These are phyloP conservation scores for Patagioenas fasciata DNA, from an alignment of 2,113 vertebrate genomes.

Conservation along the genomic window DNA sequence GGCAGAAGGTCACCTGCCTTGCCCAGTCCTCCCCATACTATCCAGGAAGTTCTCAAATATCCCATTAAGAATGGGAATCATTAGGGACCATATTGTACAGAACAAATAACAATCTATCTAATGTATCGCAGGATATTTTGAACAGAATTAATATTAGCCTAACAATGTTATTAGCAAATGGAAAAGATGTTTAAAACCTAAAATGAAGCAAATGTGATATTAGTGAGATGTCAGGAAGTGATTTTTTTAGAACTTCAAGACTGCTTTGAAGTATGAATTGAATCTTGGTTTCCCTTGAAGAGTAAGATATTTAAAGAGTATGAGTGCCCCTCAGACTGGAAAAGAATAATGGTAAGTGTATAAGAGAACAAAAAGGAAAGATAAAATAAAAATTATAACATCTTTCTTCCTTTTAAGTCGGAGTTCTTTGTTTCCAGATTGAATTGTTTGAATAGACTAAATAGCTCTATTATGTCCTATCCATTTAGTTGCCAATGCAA, in stretches of 20 bases:
- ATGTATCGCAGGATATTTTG: neutral
- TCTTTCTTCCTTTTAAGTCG: neutral
- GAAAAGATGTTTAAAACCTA: neutral
- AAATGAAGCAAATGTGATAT: neutral
- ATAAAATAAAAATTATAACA: neutral
- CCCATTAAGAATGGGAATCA: neutral
- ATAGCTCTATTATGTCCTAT: neutral
- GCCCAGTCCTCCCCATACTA: neutral
- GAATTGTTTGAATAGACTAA: constrained; percentile 46
- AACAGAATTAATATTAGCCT: neutral
- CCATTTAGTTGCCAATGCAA: constrained; percentile 22
- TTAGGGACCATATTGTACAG: neutral
- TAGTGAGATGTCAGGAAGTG: neutral
- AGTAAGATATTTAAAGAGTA: neutral
- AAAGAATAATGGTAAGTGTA: neutral
- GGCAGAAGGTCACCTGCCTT: neutral
- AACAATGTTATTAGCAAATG: neutral
- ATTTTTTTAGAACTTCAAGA: neutral
- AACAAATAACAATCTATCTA: neutral
- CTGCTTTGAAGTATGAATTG: neutral
- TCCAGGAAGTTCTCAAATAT: neutral
- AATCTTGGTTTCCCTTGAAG: neutral
- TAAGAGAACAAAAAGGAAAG: neutral
- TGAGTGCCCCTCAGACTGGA: neutral
- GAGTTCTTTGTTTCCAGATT: constrained; percentile 26